Conservation (phyloP, 2,888 invertebrate species). For the Ethmia dodecea region DNA sequence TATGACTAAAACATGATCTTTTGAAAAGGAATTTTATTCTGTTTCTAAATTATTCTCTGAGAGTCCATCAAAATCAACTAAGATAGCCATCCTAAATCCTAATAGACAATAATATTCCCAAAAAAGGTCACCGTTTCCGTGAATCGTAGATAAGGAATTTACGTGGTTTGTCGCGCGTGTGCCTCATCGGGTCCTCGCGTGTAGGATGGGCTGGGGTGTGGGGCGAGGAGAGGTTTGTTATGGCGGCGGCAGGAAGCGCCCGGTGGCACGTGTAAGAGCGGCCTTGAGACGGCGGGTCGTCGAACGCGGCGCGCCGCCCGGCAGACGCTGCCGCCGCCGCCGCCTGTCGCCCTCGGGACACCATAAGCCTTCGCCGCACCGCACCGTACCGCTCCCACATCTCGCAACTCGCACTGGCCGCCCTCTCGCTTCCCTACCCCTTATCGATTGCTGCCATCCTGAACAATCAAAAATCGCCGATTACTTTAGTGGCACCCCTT, state of each 20-base stretch:
- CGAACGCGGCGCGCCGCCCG: slow-evolving; percentile 47
- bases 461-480: slow-evolving; percentile 6
- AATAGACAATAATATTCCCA: too few species aligned
- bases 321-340: slow-evolving; percentile 38
- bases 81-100: too few species aligned
- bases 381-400: slow-evolving; percentile 25
- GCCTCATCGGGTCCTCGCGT: slow-evolving; percentile 7
- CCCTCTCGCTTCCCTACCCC: slow-evolving; percentile 19
- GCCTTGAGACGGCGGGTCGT: slow-evolving; percentile 73
- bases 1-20: too few species aligned
- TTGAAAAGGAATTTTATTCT: too few species aligned
- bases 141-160: slow-evolving; percentile 25
- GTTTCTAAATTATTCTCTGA: too few species aligned
- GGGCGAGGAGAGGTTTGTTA: slow-evolving; percentile 66
- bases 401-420: slow-evolving; percentile 7
- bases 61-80: too few species aligned
- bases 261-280: slow-evolving; percentile 70
- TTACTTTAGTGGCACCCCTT: neutral
- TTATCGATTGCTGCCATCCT: slow-evolving; percentile 16
- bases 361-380: slow-evolving; percentile 42
- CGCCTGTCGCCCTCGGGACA: slow-evolving; percentile 40
- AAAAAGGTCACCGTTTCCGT: slow-evolving; percentile 16
- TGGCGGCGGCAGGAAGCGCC: slow-evolving; percentile 70
- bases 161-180: slow-evolving; percentile 26
- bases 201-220: slow-evolving; percentile 27